Conservation (phyloP, 2,888 invertebrate species). For the Acronicta aceris region DNA sequence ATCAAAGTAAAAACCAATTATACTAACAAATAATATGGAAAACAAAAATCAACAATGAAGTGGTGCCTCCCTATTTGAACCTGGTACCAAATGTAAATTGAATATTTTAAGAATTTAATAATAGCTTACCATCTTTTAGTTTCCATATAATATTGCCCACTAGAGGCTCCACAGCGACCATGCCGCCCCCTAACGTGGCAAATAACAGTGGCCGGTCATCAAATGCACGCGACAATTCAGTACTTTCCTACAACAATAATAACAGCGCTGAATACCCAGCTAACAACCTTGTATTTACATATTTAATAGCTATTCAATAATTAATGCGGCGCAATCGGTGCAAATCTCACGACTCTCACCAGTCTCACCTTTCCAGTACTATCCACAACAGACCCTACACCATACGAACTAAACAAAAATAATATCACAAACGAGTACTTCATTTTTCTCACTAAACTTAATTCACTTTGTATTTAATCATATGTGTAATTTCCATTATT, state of each 20-base stretch:
- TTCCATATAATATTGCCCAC: constrained; percentile 97
- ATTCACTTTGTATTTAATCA: constrained; percentile 44
- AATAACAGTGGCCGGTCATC: constrained; percentile 94
- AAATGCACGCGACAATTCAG: constrained; percentile 91
- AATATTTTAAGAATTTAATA: no score
- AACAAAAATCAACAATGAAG: no score
- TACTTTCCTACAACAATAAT: constrained; percentile 85
- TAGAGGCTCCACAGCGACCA: constrained; percentile 96
- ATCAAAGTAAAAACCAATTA: no score
- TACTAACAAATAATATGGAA: no score
- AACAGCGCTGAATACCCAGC: constrained; percentile 31
- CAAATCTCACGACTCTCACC: constrained; percentile 68
- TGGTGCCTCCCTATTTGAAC: no score
- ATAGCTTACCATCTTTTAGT: constrained; percentile 94
- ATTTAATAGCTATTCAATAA: constrained; percentile 43
- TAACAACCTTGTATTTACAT: constrained; percentile 37
- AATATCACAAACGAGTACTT: constrained; percentile 70
- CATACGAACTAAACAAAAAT: constrained; percentile 73
- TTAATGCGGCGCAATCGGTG: constrained; percentile 64
- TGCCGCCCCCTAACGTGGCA: constrained; percentile 97
- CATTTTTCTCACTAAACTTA: constrained; percentile 66
- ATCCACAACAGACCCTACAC: constrained; percentile 72
- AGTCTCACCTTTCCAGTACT: constrained; percentile 77
- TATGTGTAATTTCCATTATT: constrained; percentile 63
- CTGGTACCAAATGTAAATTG: no score